phyloP scores from a whole-genome alignment of 2,888 invertebrate genomes.

The Ectemnius lituratus region DNA sequence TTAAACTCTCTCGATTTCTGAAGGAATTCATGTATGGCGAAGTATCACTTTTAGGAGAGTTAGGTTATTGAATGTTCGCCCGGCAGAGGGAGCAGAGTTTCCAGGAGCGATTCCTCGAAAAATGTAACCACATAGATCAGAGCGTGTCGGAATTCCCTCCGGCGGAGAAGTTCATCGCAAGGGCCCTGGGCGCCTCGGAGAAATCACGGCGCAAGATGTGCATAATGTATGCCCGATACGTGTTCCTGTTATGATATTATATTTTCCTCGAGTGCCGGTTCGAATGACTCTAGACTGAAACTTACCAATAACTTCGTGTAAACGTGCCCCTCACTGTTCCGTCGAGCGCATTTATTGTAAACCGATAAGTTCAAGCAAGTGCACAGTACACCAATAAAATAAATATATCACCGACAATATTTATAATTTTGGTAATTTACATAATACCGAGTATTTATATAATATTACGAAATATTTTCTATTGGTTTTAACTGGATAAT shows the following conservation, averaged over 20 bases:
- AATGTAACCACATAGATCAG: constrained; percentile 47
- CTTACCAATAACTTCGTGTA: neutral
- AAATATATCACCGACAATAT: too few relatives aligned
- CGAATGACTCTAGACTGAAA: constrained; percentile 58
- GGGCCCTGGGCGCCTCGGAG: constrained; percentile 21
- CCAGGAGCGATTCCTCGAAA: constrained; percentile 8
- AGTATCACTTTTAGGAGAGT: too few relatives aligned
- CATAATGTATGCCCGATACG: constrained; percentile 65
- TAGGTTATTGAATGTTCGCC: constrained; percentile 40
- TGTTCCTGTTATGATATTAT: constrained; percentile 61
- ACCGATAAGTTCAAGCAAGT: too few relatives aligned
- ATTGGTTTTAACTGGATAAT: too few relatives aligned
- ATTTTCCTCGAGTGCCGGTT: constrained; percentile 52
- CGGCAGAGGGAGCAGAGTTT: constrained; percentile 28
- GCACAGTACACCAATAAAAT: too few relatives aligned
- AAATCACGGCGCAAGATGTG: constrained; percentile 52
- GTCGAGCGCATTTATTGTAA: too few relatives aligned
- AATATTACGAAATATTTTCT: too few relatives aligned
- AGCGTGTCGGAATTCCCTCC: constrained; percentile 40
- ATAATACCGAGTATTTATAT: too few relatives aligned
- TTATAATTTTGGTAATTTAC: too few relatives aligned
- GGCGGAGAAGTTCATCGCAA: constrained; percentile 27
- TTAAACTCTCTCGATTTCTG: too few relatives aligned
- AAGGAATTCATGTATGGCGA: too few relatives aligned
- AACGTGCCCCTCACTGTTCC: too few relatives aligned